phyloP scores from a whole-genome alignment of 1,140 invertebrate genomes.

The Macrobrachium rosenbergii region DNA sequence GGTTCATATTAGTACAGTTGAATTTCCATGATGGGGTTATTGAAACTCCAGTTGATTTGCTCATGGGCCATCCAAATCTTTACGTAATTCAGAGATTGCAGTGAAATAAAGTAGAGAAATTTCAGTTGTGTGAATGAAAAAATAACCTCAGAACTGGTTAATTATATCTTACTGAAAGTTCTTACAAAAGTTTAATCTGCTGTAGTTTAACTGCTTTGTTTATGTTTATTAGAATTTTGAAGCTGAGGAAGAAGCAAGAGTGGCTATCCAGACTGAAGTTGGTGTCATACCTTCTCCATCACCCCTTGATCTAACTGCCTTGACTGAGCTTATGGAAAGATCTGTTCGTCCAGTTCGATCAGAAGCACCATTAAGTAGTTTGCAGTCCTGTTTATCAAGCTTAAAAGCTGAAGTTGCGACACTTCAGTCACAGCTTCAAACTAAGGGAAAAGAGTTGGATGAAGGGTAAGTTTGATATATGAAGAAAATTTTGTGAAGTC shows the following conservation, averaged over 20 bases:
- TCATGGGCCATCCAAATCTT: no score
- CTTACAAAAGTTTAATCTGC: neutral
- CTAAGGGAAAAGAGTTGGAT: constrained; percentile 14
- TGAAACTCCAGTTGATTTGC: no score
- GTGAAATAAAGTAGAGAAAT: neutral
- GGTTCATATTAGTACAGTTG: no score
- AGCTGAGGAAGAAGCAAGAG: constrained; percentile 35
- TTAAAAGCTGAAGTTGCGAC: constrained; percentile 45
- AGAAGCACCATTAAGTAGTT: constrained; percentile 26
- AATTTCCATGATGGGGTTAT: no score
- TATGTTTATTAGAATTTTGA: constrained; percentile 11
- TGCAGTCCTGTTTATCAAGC: constrained; percentile 46
- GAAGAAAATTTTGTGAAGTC: no score
- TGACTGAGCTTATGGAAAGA: constrained; percentile 49
- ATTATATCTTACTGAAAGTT: neutral
- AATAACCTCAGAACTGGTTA: no score
- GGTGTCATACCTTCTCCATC: constrained; percentile 40
- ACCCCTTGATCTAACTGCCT: constrained; percentile 27
- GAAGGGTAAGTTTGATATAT: constrained; percentile 25
- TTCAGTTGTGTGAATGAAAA: no score
- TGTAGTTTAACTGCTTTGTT: neutral
- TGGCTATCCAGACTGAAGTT: neutral
- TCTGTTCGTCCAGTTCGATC: constrained; percentile 16
- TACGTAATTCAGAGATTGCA: no score
- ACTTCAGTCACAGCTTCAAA: constrained; percentile 50